Percentiles rank a stretch among this genome's conserved stretches.
Evolutionary conservation across 1,140 invertebrate species (phyloP).

Genomic region (Amyelois transitella): DNA sequence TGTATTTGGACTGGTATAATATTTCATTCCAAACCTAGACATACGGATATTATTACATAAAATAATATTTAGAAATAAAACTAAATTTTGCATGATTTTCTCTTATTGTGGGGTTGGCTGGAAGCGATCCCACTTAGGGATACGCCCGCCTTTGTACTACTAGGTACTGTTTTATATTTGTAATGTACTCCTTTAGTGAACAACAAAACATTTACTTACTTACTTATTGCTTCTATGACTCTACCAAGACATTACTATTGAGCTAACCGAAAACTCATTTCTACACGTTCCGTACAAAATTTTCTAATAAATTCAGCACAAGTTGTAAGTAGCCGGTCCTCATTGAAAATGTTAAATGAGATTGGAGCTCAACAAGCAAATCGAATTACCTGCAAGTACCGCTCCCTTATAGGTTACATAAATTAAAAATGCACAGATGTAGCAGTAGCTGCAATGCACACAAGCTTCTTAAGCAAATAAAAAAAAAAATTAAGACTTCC

Average conservation of each 20-base stretch:
- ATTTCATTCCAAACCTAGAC: too few relatives aligned
- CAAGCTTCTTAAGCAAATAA: too few relatives aligned
- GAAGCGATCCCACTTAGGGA: too few relatives aligned
- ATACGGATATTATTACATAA: neutral
- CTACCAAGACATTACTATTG: too few relatives aligned
- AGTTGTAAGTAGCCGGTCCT: neutral
- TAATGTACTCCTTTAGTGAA: too few relatives aligned
- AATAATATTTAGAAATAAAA: neutral
- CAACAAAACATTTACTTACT: too few relatives aligned
- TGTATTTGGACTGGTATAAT: too few relatives aligned
- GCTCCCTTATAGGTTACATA: neutral
- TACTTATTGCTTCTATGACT: too few relatives aligned
- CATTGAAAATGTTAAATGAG: constrained; percentile 8
- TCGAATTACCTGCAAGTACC: constrained; percentile 21
- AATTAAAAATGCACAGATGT: neutral
- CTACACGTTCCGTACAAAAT: neutral
- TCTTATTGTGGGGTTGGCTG: neutral
- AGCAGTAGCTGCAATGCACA: too few relatives aligned
- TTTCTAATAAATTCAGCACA: neutral
- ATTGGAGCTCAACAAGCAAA: constrained; percentile 16
- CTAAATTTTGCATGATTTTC: neutral
- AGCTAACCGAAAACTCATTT: neutral
- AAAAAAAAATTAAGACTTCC: too few relatives aligned
- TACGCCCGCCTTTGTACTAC: too few relatives aligned
- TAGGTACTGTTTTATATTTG: too few relatives aligned